Evolutionary conservation across 1,140 invertebrate genomes (phyloP).

Genomic region (Bombus pyrosoma): DNA sequence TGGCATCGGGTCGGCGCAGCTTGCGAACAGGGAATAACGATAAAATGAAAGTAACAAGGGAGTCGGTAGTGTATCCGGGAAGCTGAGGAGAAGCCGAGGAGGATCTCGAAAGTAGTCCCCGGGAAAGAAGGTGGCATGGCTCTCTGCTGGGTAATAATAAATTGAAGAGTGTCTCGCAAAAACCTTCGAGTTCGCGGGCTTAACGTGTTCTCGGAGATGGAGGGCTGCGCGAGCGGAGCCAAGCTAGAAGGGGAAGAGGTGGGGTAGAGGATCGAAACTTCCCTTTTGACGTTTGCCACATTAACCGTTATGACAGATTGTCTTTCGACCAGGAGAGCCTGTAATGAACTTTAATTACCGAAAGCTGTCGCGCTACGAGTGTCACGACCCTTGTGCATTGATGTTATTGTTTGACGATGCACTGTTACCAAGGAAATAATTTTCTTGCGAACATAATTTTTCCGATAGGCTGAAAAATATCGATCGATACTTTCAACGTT

Average conservation of each 20-base stretch:
- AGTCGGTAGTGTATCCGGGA: slow-evolving; percentile 26
- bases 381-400: too few relatives aligned
- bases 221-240: not conserved
- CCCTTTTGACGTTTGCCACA: slow-evolving; percentile 40
- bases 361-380: not conserved
- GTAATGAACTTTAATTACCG: slow-evolving; percentile 35
- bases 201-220: slow-evolving; percentile 31
- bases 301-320: slow-evolving; percentile 45
- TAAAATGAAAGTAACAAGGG: slow-evolving; percentile 38
- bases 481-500: not conserved
- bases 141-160: slow-evolving; percentile 46
- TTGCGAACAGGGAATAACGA: slow-evolving; percentile 25
- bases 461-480: not conserved
- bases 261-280: slow-evolving; percentile 32
- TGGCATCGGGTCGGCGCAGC: not conserved
- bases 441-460: not conserved
- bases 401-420: not conserved
- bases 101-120: not conserved
- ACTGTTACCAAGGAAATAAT: not conserved
- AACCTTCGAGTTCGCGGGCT: slow-evolving; percentile 39
- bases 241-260: not conserved
- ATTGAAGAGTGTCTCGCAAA: slow-evolving; percentile 54
- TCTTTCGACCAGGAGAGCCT: not conserved
- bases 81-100: not conserved
- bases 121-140: slow-evolving; percentile 10